Base-by-base conservation (phyloP, 2,888 invertebrate genomes). In the Acanthopleura granulata region DNA sequence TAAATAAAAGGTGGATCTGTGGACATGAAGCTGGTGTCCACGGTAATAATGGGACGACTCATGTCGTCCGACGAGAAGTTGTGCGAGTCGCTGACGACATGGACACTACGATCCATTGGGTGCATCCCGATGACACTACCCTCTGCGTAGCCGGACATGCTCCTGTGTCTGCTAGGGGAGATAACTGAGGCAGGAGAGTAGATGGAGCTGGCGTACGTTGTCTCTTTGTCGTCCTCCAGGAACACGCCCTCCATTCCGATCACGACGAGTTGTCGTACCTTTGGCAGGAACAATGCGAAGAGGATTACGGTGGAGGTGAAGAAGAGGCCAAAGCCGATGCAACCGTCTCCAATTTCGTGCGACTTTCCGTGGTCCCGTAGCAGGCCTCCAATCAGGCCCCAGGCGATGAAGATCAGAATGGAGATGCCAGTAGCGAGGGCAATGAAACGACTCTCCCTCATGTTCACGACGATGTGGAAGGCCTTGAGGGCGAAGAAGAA, bases 211-310 rank as follows among this genome's bases (percentile, higher is more conserved):
- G 25, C 66, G 29, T 66, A 66, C 16, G 29, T 27, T 14, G 66
- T 66, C 29, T 66, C 66, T 25, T 22, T 22, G 66, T 66, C 79
- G 49, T 80, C 78, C 51, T 79, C 80, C 22, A 77, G 74, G 29
- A 74, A 79, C 16, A 77, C 74, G 12, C 95, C 95, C 87, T 96
- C 96, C 85, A 96, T 95, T 74, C 96, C 96, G 92, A 97, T 93
- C 57, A 96, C 96, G 0, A 96, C 96, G 86, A 97, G 91, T 85
- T 97, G 96, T 69, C 96, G 93, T 66, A 96, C 96, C 91, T 90
- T 96, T 57, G 96, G 90, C 91, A 96, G 94, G 90, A 97, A 97
- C 96, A 97, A 97, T 74, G 96, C 94, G 83, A 96, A 93, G 91
- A 97, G 96, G 73, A 96, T 94, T 70, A 95, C 93, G 18, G 94